Base-by-base conservation (phyloP, 2,113 vertebrate genomes). In the Lophotis ruficrista region DNA sequence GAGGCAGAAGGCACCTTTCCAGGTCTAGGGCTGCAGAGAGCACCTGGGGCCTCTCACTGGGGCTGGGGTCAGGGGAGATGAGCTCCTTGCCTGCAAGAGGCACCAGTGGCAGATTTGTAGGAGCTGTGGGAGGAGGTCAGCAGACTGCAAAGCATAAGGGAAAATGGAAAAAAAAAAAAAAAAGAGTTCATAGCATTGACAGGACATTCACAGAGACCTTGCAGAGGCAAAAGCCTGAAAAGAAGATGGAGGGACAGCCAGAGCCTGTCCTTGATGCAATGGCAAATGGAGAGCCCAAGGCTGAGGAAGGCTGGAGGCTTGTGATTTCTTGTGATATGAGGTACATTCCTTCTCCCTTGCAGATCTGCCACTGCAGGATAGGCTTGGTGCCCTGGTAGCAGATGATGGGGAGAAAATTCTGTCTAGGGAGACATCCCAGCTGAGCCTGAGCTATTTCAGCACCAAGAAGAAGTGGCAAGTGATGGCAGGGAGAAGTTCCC, bases 11-110 rank as follows among this genome's bases (percentile, higher is more conserved):
- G 51, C 22, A 51, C 13, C 18, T 86, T 45, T 66, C 31, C 18
- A 31, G 12, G 20, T 50, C 57, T 60, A 38, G 9, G 8, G 3
- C 50, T 94, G 24, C 15, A 71, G 35, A 56, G 23, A 45, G 24
- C 15, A 50, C 24, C 14, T 38, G 24, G 6, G 14, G 8, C 12
- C 31, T 66, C 31, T 66, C 1, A 0, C 28, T 15, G 5, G n/a
- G 7, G 1, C 43, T 83, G 23, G 20, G 9, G 11, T 51, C 33
- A 57, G 3, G 3, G 19, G 10, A 71, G 64, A n/a, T 37, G 22
- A 47, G 16, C n/a, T 71, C 25, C 48, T 77, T 62, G 17, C 33
- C 35, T 61, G 11, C 22, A 79, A 21, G n/a, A 77, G 25, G 16
- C 38, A 45, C 19, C 37, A 22, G 12, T 75, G 54, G 41, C 41